Evolutionary conservation across 2,113 vertebrate genomes (phyloP).

Genomic region (Cepphus grylle): DNA sequence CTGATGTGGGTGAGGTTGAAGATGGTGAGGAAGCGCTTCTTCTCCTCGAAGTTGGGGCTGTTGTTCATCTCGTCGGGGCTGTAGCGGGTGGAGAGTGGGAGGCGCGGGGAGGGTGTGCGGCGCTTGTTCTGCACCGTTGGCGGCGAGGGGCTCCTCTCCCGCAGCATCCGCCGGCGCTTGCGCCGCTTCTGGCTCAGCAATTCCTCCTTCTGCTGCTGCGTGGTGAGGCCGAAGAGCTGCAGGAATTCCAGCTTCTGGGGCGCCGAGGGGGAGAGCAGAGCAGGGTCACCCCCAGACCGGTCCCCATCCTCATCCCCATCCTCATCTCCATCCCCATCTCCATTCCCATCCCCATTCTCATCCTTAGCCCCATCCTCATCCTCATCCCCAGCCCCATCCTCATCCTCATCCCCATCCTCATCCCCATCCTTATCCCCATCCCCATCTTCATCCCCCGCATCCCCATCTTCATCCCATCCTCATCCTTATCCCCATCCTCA

Average conservation of each 20-base stretch:
- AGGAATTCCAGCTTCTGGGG: conserved; percentile 94
- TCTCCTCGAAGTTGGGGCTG: conserved; percentile 93
- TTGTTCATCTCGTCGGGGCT: conserved; percentile 95
- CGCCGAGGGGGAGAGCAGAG: conserved; percentile 8
- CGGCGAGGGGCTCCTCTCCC: conserved; percentile 92
- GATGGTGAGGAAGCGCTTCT: conserved; percentile 93
- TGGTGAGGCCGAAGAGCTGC: conserved; percentile 89
- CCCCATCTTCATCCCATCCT: background rate
- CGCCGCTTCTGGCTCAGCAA: conserved; percentile 89
- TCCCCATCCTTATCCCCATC: accelerated
- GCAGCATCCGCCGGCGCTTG: conserved; percentile 92
- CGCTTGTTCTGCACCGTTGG: conserved; percentile 84
- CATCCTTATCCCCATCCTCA: background rate
- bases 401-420: background rate
- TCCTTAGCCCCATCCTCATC: background rate
- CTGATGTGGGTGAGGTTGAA: conserved; percentile 95
- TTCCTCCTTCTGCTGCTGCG: conserved; percentile 86
- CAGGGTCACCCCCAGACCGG: background rate
- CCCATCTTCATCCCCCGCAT: background rate
- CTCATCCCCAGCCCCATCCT: too few relatives aligned
- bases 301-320: accelerated
- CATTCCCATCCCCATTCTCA: background rate
- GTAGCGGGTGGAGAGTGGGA: conserved; percentile 88
- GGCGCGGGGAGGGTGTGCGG: conserved; percentile 75
- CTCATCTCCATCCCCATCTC: accelerated